Evolutionary conservation across 2,113 vertebrate species (phyloP), one percentile per base, ranked within the genome.

Genomic region (Syngnathus typhle): DNA sequence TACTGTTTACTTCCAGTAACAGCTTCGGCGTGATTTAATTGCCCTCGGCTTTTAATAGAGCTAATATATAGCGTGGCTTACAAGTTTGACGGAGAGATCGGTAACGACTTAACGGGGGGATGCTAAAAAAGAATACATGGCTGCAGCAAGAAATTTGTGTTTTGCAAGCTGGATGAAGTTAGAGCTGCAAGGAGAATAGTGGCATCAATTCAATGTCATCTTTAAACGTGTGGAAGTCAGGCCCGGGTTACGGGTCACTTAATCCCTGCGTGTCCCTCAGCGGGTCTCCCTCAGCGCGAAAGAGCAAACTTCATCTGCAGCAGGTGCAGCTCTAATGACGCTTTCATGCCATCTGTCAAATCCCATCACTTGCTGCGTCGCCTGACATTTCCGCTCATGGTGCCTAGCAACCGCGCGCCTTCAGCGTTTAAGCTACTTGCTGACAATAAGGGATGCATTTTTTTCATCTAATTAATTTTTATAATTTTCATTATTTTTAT

Each of bases 281-380:
- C 92, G 90, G 76, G 72, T 90, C 88, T 94, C 92, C 82, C 81
- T 81, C 74, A 73, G 85, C 83, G 87, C 71, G 82, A 93, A 92
- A 95, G 91, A 90, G 83, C 86, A 80, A 84, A 71, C 75, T 87
- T 91, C 75, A 82, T 91, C 85, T 93, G 89, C 91, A 93, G 93
- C 94, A 95, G 94, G 93, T 93, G 88, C 90, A 82, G 84, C 89
- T 93, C 92, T 95, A 96, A 96, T 92, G 94, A 93, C 87, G 90
- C 92, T 95, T 94, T 96, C 93, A 96, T 94, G 94, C 93, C 91
- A 94, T 95, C 95, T 97, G 95, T 94, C 95, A 98, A 92, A 92
- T 93, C 91, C 92, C 92, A 92, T 95, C 93, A 90, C 95, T 95
- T 93, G 93, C 94, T 96, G 94, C 91, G 96, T 92, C 79, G 91